Conservation (phyloP, 2,797 vertebrate genomes). For the Pteronotus mesoamericanus region DNA sequence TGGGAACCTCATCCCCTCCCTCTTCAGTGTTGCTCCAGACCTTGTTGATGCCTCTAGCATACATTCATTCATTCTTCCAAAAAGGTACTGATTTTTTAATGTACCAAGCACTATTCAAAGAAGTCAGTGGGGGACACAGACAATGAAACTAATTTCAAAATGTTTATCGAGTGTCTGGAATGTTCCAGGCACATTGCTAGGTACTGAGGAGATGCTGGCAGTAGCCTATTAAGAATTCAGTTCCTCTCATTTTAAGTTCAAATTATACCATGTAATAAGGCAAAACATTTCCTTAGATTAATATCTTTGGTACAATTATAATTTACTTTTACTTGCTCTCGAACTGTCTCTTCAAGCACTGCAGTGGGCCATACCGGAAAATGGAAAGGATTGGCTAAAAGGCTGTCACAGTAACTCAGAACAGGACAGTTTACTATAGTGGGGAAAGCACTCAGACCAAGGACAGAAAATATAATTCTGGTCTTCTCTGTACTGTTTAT, state of each 20-base stretch:
- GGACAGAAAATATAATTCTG: background rate
- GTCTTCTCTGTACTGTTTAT: background rate
- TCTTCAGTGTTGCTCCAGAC: background rate
- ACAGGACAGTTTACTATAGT: background rate
- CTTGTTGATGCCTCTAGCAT: background rate
- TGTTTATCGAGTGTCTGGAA: background rate
- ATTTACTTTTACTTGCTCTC: background rate
- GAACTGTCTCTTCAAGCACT: conserved; percentile 21
- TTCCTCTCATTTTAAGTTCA: background rate
- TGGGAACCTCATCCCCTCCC: background rate
- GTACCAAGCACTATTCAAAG: background rate
- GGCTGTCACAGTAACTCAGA: background rate
- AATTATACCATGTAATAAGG: background rate
- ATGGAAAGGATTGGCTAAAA: background rate
- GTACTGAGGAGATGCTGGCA: background rate
- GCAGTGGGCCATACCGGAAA: background rate
- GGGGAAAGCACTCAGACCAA: background rate
- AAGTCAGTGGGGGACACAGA: background rate
- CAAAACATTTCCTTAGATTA: background rate
- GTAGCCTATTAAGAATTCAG: background rate
- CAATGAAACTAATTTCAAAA: background rate
- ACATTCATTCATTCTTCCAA: background rate
- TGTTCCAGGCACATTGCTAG: background rate
- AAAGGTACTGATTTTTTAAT: background rate
- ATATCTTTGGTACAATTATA: background rate